phyloP scores from a whole-genome alignment of 2,797 vertebrate species.

The Epinephelus malabaricus region DNA sequence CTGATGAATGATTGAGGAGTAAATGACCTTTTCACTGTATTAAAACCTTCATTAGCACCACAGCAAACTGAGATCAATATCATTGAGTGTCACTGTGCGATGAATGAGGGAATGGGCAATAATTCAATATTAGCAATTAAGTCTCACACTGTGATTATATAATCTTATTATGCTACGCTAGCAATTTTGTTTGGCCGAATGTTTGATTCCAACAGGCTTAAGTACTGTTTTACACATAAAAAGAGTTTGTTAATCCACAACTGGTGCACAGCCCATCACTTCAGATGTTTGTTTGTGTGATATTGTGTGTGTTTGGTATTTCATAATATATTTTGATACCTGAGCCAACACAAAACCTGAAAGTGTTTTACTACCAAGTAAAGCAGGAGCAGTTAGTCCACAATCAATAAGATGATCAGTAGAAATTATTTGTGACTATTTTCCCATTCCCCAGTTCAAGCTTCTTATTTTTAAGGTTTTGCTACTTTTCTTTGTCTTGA shows the following conservation, averaged over 20 bases:
- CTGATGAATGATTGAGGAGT: background rate
- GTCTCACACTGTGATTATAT: background rate
- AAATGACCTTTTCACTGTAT: background rate
- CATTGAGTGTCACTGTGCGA: background rate
- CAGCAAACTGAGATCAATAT: slow-evolving; percentile 5
- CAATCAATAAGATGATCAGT: background rate
- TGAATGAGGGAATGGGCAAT: background rate
- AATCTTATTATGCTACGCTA: background rate
- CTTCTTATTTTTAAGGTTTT: background rate
- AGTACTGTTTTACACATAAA: background rate
- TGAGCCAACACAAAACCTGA: background rate
- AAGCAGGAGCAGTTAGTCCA: background rate
- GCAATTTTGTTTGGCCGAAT: background rate
- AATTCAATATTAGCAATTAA: background rate
- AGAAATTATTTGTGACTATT: too few species aligned
- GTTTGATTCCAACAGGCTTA: background rate
- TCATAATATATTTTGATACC: background rate
- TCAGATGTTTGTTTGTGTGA: background rate
- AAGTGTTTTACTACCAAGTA: background rate
- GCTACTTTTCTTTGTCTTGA: background rate
- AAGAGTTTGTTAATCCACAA: background rate
- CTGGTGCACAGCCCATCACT: too few species aligned
- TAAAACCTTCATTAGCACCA: background rate
- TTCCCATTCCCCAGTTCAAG: background rate
- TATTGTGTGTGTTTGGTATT: background rate